Conservation (phyloP, 2,113 vertebrate genomes). For the Conger conger region DNA sequence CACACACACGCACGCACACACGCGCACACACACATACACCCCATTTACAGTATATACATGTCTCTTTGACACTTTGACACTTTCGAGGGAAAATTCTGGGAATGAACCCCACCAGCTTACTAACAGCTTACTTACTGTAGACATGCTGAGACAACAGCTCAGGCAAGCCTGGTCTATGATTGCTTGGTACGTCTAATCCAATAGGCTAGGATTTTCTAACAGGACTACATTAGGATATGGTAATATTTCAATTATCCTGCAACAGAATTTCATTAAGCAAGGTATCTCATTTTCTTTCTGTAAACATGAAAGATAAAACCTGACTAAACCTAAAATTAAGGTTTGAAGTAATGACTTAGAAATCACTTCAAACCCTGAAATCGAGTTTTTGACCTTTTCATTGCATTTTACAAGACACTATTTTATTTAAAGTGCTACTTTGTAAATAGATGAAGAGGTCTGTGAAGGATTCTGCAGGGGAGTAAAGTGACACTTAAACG, state of each 20-base stretch:
- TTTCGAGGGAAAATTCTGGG: too few species aligned
- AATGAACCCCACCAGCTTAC: too few species aligned
- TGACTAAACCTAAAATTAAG: not conserved
- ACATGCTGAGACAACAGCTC: too few species aligned
- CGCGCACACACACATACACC: too few species aligned
- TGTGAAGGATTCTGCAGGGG: not conserved
- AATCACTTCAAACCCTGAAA: not conserved
- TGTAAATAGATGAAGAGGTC: not conserved
- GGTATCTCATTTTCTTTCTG: not conserved
- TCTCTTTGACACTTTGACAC: too few species aligned
- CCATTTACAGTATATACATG: too few species aligned
- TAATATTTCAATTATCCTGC: too few species aligned
- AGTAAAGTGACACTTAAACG: not conserved
- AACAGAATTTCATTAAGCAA: not conserved
- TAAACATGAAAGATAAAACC: not conserved
- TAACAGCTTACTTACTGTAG: too few species aligned
- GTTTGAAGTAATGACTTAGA: not conserved
- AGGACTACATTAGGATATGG: too few species aligned
- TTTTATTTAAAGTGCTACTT: not conserved
- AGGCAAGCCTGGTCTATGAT: too few species aligned
- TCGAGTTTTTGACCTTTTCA: not conserved
- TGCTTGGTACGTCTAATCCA: too few species aligned
- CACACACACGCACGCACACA: constrained; percentile 33
- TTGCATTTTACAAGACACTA: not conserved
- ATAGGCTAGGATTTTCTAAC: too few species aligned